Percentiles rank a stretch among this genome's conserved stretches.
phyloP scores from a whole-genome alignment of 2,888 invertebrate genomes.

The Cephalotes varians region DNA sequence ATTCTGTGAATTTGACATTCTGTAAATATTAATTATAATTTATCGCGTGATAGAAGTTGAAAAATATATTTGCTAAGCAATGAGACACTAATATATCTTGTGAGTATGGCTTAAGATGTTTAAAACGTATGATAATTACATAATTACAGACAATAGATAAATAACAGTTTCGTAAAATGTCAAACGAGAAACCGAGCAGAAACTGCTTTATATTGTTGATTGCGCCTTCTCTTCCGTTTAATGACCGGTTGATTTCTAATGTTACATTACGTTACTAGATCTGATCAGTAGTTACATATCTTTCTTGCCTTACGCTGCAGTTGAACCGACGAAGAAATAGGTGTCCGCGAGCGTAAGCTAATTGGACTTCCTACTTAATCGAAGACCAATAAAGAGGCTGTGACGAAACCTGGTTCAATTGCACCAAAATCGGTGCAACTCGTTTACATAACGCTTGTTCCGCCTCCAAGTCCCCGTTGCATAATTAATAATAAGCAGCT shows the following conservation, averaged over 20 bases:
- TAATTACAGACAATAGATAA: not conserved
- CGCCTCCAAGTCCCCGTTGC: slow-evolving; percentile 13
- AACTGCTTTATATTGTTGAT: slow-evolving; percentile 21
- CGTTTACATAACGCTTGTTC: slow-evolving; percentile 25
- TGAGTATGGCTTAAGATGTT: not conserved
- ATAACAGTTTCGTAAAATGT: slow-evolving; percentile 14
- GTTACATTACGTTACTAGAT: slow-evolving; percentile 37
- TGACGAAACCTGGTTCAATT: slow-evolving; percentile 34
- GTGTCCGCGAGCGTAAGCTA: slow-evolving; percentile 41
- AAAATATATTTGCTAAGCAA: not conserved
- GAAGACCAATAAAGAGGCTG: slow-evolving; percentile 5
- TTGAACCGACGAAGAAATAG: slow-evolving; percentile 35
- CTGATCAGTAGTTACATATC: slow-evolving; percentile 16
- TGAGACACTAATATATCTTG: not conserved
- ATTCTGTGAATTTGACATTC: not conserved
- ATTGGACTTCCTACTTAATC: slow-evolving; percentile 47
- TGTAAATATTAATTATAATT: not conserved
- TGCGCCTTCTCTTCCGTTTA: slow-evolving; percentile 31
- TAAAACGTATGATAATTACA: not conserved
- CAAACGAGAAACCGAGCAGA: slow-evolving; percentile 28
- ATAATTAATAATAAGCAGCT: slow-evolving; percentile 29
- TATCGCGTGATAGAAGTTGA: not conserved
- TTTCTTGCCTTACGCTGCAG: slow-evolving; percentile 6
- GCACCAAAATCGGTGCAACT: slow-evolving; percentile 36
- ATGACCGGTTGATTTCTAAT: slow-evolving; percentile 40